A percentile compares a stretch with the other conserved stretches of the same genome.
Evolutionary conservation across 2,888 invertebrate species (phyloP).

Genomic region (Drosophila testacea): DNA sequence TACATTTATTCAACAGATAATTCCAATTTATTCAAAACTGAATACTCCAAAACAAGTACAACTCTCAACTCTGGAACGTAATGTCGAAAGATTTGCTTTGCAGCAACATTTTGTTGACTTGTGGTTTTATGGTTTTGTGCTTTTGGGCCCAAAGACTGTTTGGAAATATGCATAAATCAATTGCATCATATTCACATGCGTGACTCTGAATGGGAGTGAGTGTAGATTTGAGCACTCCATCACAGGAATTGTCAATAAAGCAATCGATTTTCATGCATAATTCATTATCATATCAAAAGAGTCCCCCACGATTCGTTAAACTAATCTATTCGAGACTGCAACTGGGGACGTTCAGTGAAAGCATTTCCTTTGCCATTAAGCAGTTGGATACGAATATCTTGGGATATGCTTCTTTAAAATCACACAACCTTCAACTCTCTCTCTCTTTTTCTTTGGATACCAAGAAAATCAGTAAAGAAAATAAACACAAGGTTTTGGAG

Average conservation of each 20-base stretch:
- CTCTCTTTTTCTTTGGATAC: too few species aligned
- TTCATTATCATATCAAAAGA: constrained; percentile 40
- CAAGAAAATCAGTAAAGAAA: too few species aligned
- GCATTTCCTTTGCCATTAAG: constrained; percentile 1
- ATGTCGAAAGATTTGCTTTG: neutral
- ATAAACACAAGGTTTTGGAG: too few species aligned
- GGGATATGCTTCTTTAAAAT: neutral
- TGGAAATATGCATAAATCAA: constrained; percentile 61
- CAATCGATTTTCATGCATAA: constrained; percentile 48
- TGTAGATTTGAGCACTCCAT: neutral
- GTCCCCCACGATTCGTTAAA: constrained; percentile 31
- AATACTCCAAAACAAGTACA: neutral
- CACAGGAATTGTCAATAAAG: constrained; percentile 9
- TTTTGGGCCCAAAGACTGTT: constrained; percentile 8
- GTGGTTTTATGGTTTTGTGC: constrained; percentile 4
- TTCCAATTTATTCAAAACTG: neutral
- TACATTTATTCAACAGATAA: constrained; percentile 41
- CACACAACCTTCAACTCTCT: too few species aligned
- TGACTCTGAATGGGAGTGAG: neutral
- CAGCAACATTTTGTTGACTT: neutral
- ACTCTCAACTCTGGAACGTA: constrained; percentile 1
- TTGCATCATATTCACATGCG: constrained; percentile 25
- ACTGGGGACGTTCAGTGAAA: neutral
- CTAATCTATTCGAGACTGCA: constrained; percentile 21
- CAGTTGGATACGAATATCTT: neutral